Evolutionary conservation across 2,888 invertebrate genomes (phyloP).

Genomic region (Boloria euphrosyne): DNA sequence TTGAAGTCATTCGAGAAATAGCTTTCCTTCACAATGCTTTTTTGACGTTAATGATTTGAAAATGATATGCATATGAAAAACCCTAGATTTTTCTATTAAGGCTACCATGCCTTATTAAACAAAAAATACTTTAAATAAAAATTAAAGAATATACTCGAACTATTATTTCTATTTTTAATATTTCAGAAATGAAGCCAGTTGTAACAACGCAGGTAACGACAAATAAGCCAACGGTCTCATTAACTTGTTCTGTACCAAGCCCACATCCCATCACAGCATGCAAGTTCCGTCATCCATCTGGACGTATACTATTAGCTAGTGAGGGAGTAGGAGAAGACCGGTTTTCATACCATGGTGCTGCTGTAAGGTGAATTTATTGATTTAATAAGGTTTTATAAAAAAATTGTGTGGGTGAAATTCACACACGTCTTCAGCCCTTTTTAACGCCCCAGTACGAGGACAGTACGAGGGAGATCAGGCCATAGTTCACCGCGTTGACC

Average conservation of each 20-base stretch:
- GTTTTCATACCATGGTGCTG: slow-evolving; percentile 51
- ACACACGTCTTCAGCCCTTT: too few relatives aligned
- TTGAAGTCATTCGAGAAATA: slow-evolving; percentile 26
- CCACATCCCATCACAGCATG: slow-evolving; percentile 52
- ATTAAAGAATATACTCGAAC: too few relatives aligned
- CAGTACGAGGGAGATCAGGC: too few relatives aligned
- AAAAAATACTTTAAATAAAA: neutral
- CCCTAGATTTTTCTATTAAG: too few relatives aligned
- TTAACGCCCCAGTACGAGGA: too few relatives aligned
- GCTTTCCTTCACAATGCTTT: neutral
- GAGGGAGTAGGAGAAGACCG: slow-evolving; percentile 57
- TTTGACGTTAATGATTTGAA: too few relatives aligned
- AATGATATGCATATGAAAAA: too few relatives aligned
- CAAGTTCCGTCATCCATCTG: slow-evolving; percentile 63
- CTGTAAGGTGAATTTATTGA: slow-evolving; percentile 47
- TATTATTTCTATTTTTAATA: neutral
- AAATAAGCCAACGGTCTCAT: slow-evolving; percentile 48
- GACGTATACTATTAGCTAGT: slow-evolving; percentile 55
- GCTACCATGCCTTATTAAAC: too few relatives aligned
- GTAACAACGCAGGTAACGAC: slow-evolving; percentile 52
- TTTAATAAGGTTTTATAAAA: too few relatives aligned
- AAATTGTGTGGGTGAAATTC: too few relatives aligned
- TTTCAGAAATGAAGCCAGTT: slow-evolving; percentile 50
- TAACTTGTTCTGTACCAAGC: slow-evolving; percentile 58
- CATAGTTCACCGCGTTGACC: too few relatives aligned